phyloP scores from a whole-genome alignment of 2,113 vertebrate species.

The Aspiorhynchus laticeps region DNA sequence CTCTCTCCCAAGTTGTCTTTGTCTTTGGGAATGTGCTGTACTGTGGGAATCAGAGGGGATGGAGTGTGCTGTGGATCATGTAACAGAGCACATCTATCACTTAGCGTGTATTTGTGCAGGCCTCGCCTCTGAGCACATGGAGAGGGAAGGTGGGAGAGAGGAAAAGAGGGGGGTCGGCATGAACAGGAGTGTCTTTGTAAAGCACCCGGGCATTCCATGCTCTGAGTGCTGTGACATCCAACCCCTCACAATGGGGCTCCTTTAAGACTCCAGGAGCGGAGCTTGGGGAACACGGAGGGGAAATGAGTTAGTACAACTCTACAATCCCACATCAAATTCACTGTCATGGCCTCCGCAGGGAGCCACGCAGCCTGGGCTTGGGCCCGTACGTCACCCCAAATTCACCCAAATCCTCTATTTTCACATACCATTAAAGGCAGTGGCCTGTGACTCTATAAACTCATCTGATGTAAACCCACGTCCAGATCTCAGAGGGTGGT shows the following conservation, averaged over 20 bases:
- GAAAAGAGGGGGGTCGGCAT: conserved; percentile 27
- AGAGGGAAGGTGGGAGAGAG: conserved; percentile 8
- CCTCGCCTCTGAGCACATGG: conserved; percentile 34
- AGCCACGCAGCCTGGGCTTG: conserved; percentile 3
- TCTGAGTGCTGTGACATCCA: conserved; percentile 54
- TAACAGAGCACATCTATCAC: conserved; percentile 61
- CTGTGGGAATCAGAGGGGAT: conserved; percentile 49
- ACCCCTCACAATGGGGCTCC: conserved; percentile 60
- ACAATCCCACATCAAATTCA: conserved; percentile 55
- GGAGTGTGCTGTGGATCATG: conserved; percentile 50
- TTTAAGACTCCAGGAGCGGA: conserved; percentile 53
- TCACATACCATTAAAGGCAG: conserved; percentile 49
- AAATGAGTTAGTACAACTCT: conserved; percentile 55
- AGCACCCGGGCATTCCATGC: conserved; percentile 46
- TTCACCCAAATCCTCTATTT: conserved; percentile 46
- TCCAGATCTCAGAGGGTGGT: conserved; percentile 24
- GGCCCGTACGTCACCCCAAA: conserved; percentile 32
- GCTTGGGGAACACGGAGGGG: conserved; percentile 50
- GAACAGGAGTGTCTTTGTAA: conserved; percentile 61
- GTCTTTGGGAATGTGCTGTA: conserved; percentile 39
- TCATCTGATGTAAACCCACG: conserved; percentile 47
- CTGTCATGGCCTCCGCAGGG: conserved; percentile 55
- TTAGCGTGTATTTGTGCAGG: conserved; percentile 55
- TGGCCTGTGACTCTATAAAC: conserved; percentile 46
- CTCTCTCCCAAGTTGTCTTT: conserved; percentile 33